Conservation (phyloP, 2,797 vertebrate species). For the Crypturellus tataupa region DNA sequence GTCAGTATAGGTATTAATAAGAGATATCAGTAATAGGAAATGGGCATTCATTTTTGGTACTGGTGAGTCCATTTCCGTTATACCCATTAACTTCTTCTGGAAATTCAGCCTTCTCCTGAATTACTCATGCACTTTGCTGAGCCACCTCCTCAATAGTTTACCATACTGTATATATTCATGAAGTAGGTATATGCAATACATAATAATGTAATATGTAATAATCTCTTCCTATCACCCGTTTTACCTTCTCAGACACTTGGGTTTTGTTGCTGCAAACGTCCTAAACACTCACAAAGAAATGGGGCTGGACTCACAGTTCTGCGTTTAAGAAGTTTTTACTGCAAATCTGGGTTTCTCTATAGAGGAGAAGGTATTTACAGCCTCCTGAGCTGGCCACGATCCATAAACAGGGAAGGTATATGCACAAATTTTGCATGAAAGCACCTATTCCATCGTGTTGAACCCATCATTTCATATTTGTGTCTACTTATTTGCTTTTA, state of each 20-base stretch:
- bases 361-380: background rate
- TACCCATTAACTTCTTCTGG: background rate
- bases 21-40: slow-evolving; percentile 19
- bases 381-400: background rate
- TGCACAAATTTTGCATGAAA: background rate
- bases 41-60: background rate
- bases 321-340: background rate
- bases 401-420: accelerated
- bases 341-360: background rate
- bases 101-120: background rate
- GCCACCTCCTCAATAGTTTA: background rate
- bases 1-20: background rate
- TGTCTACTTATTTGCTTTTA: accelerated
- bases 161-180: accelerated
- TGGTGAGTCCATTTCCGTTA: background rate
- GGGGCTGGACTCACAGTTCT: background rate
- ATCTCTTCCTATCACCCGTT: background rate
- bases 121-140: background rate
- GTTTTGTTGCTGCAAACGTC: background rate
- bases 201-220: too few relatives aligned
- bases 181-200: accelerated
- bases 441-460: background rate
- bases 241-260: background rate
- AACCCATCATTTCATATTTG: background rate
- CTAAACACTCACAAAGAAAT: background rate